Conservation (phyloP, 2,113 vertebrate genomes). For the Indicator maculatus region DNA sequence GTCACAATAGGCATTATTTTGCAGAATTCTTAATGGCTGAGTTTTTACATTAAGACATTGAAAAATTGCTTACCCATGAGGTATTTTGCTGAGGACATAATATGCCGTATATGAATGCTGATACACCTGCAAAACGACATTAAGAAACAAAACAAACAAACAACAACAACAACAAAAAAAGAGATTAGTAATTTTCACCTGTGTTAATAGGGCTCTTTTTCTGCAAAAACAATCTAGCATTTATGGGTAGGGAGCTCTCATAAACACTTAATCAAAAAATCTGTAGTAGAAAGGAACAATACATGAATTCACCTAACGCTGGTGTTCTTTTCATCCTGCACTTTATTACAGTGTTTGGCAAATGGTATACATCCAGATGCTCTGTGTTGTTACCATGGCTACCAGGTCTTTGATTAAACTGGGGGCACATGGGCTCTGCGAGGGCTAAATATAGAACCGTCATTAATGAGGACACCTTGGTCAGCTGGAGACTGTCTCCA, state of each 20-base stretch:
- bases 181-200: slow-evolving; percentile 22
- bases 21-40: not conserved
- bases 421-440: slow-evolving; percentile 17
- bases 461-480: slow-evolving; percentile 56
- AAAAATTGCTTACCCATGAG: slow-evolving; percentile 79
- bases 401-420: slow-evolving; percentile 59
- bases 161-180: not conserved
- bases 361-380: slow-evolving; percentile 20
- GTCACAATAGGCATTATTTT: not conserved
- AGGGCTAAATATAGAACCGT: slow-evolving; percentile 48
- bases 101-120: slow-evolving; percentile 91
- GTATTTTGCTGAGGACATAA: slow-evolving; percentile 91
- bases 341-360: slow-evolving; percentile 35
- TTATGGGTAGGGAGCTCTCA: not conserved
- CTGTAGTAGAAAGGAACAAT: not conserved
- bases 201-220: not conserved
- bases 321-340: not conserved
- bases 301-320: not conserved
- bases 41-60: slow-evolving; percentile 35
- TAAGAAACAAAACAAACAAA: slow-evolving; percentile 34
- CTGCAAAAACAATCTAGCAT: not conserved
- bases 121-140: slow-evolving; percentile 85
- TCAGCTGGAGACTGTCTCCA: slow-evolving; percentile 10
- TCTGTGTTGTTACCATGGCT: slow-evolving; percentile 36
- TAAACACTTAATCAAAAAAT: not conserved